Evolutionary conservation across 1,140 invertebrate genomes (phyloP).

Genomic region (Drosophila subpulchrella): DNA sequence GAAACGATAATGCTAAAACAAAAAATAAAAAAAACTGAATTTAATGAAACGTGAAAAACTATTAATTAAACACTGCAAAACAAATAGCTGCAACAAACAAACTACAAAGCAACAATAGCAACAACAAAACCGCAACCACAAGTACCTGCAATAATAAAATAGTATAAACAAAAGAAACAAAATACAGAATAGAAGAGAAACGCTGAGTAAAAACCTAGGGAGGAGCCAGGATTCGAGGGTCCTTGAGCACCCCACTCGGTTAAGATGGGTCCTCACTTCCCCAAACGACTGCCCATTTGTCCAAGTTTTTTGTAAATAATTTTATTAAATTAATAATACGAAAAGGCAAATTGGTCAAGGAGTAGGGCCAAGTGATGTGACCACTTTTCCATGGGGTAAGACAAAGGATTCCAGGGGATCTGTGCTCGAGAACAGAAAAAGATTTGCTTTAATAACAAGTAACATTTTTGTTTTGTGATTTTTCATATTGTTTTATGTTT

Average conservation of each 20-base stretch:
- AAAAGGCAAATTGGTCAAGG: conserved; percentile 35
- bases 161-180: conserved; percentile 68
- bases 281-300: conserved; percentile 22
- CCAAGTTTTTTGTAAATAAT: conserved; percentile 79
- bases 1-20: conserved; percentile 32
- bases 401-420: background rate
- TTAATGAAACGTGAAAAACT: conserved; percentile 42
- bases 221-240: conserved; percentile 5
- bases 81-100: conserved; percentile 61
- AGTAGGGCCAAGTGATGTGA: conserved; percentile 14
- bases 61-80: conserved; percentile 16
- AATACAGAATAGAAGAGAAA: conserved; percentile 58
- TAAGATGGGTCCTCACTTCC: background rate
- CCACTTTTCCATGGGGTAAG: background rate
- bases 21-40: conserved; percentile 41
- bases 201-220: conserved; percentile 42
- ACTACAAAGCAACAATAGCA: conserved; percentile 80
- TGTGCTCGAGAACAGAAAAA: conserved; percentile 11
- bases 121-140: conserved; percentile 84
- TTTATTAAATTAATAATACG: conserved; percentile 78
- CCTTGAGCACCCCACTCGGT: background rate
- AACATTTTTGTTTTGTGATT: conserved; percentile 31
- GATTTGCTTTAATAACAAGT: conserved; percentile 36
- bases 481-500: conserved; percentile 25
- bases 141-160: conserved; percentile 84